Base-by-base conservation (phyloP, 2,797 vertebrate genomes). In the Myoxocephalus aenaeus region DNA sequence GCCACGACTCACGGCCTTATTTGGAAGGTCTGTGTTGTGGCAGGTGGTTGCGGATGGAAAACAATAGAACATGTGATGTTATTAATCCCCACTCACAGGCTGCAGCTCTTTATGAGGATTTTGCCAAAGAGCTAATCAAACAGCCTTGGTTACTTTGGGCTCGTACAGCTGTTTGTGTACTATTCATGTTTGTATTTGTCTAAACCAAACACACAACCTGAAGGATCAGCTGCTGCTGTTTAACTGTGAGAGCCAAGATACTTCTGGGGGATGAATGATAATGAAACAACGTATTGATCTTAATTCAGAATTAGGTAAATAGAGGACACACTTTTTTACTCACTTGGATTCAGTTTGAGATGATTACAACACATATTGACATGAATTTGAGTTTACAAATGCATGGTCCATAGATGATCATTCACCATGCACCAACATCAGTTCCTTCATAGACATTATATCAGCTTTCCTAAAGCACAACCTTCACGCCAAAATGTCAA, bases 81-180 rank as follows among this genome's bases (percentile, higher is more conserved):
- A 44, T 78, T 87, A 85, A 80, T 83, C 76, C 69, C 29, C 54
- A n/a, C 63, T 69, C 67, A 15, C 68, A 50, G 78, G 50, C 65
- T 58, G 40, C 46, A 36, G 81, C 12, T 42, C 34, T 72, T 66
- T 20, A 4, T 2, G 36, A 82, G 80, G 78, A 76, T 59, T 70
- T 64, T 65, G 25, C 75, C 73, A 59, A 29, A 51, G 72, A 81
- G 67, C 77, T 65, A 65, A 72, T 84, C 82, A 88, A 87, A 86
- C 77, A 71, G 38, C 17, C 54, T 10, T 5, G 7, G 62, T 15
- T 79, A 11, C 62, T 12, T 54, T 71, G 40, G 32, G 74, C 81
- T 77, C n/a, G 0, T 36, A 2, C 69, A 65, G 76, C 40, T 82
- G 77, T 62, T 76, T 65, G 22, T 75, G 22, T 71, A 4, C 27